These are phyloP conservation scores for Lithosia quadra DNA, from an alignment of 2,888 invertebrate species.

Conservation along the genomic window DNA sequence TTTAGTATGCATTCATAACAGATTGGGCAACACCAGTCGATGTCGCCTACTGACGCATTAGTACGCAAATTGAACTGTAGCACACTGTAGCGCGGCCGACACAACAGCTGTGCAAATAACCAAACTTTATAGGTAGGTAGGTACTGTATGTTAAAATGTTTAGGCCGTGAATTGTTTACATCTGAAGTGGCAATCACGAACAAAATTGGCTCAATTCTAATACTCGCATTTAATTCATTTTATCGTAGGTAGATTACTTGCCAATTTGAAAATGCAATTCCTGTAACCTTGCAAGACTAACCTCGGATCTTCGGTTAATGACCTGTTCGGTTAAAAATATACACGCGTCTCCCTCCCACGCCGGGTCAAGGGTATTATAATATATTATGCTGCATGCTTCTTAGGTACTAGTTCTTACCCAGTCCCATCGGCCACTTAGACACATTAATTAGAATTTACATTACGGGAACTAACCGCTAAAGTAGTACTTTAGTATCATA, in stretches of 20 bases:
- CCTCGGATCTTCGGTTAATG: slow-evolving; percentile 67
- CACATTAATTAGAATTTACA: not conserved
- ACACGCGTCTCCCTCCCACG: slow-evolving; percentile 70
- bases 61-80: slow-evolving; percentile 57
- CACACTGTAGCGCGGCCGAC: slow-evolving; percentile 41
- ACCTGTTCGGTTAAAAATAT: slow-evolving; percentile 75
- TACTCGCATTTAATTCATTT: not conserved
- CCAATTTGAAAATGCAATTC: slow-evolving; percentile 45
- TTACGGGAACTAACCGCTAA: not conserved
- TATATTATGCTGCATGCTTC: slow-evolving; percentile 56
- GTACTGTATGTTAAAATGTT: slow-evolving; percentile 25
- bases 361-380: slow-evolving; percentile 73
- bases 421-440: too few relatives aligned
- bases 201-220: not conserved
- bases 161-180: slow-evolving; percentile 6
- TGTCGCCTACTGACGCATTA: slow-evolving; percentile 49
- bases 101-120: slow-evolving; percentile 56
- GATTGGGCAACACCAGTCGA: slow-evolving; percentile 37
- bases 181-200: not conserved
- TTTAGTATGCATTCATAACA: slow-evolving; percentile 37
- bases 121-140: slow-evolving; percentile 14
- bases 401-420: slow-evolving; percentile 23
- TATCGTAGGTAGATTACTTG: slow-evolving; percentile 32
- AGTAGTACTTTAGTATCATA: not conserved
- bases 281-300: slow-evolving; percentile 60